Evolutionary conservation across 2,113 vertebrate species (phyloP).

Genomic region (Serilophus lunatus): DNA sequence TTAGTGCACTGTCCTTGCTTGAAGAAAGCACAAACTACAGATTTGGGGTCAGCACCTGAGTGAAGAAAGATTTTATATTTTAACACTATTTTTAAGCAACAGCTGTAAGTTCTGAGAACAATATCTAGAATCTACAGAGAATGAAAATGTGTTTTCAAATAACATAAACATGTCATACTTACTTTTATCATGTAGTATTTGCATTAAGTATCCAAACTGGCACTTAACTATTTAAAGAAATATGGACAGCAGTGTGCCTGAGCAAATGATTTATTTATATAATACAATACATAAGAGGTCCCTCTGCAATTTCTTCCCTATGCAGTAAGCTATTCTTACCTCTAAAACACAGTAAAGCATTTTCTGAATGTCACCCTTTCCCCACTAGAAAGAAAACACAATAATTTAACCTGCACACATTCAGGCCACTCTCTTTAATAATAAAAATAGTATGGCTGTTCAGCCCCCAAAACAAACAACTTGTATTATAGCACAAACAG

Average conservation of each 20-base stretch:
- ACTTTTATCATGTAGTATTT: background rate
- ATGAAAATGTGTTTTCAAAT: rapidly evolving
- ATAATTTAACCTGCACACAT: background rate
- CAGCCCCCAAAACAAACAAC: background rate
- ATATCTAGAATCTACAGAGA: rapidly evolving
- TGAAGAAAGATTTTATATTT: background rate
- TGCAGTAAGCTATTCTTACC: background rate
- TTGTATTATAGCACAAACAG: background rate
- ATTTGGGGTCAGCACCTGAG: constrained; percentile 95
- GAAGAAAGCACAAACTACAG: constrained; percentile 96
- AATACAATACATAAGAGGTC: background rate
- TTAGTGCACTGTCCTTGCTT: constrained; percentile 99
- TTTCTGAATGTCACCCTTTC: background rate
- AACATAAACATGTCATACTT: rapidly evolving
- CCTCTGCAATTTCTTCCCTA: background rate
- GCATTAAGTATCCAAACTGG: background rate
- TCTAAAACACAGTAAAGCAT: background rate
- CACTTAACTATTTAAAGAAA: background rate
- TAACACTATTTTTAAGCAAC: background rate
- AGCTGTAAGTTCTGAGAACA: background rate
- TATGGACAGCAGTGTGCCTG: rapidly evolving
- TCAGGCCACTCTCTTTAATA: background rate
- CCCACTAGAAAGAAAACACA: background rate
- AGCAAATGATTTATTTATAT: rapidly evolving
- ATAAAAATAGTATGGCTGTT: background rate